Evolutionary conservation across 2,113 vertebrate species (phyloP).

Genomic region (Grus americana): DNA sequence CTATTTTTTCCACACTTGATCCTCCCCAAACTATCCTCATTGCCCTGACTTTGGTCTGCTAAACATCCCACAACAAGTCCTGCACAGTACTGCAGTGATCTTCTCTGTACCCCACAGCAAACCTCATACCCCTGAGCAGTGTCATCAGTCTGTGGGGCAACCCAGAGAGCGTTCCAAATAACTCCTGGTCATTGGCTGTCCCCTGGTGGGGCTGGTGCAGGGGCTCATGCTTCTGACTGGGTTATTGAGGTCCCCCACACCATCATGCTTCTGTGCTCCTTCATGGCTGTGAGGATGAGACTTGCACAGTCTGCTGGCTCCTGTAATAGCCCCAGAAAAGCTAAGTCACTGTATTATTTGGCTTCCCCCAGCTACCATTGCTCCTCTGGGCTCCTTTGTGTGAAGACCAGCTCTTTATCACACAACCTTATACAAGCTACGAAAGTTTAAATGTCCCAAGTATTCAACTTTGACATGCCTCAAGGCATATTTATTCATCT

Average conservation of each 20-base stretch:
- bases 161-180: neutral
- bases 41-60: neutral
- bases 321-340: neutral
- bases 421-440: neutral
- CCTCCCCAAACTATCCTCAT: neutral
- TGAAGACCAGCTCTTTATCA: neutral
- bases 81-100: neutral
- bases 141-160: neutral
- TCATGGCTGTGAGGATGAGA: neutral
- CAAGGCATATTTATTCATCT: neutral
- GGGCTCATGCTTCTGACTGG: neutral
- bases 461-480: neutral
- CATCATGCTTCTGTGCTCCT: neutral
- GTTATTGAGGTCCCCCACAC: neutral
- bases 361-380: neutral
- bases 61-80: neutral
- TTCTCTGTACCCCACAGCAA: neutral
- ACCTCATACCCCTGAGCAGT: no score
- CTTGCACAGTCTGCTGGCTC: neutral
- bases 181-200: neutral
- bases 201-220: rapidly evolving
- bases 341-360: neutral
- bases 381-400: neutral
- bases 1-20: neutral
- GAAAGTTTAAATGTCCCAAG: neutral